Evolutionary conservation across 2,113 vertebrate species (phyloP).

Genomic region (Corythaixoides concolor): DNA sequence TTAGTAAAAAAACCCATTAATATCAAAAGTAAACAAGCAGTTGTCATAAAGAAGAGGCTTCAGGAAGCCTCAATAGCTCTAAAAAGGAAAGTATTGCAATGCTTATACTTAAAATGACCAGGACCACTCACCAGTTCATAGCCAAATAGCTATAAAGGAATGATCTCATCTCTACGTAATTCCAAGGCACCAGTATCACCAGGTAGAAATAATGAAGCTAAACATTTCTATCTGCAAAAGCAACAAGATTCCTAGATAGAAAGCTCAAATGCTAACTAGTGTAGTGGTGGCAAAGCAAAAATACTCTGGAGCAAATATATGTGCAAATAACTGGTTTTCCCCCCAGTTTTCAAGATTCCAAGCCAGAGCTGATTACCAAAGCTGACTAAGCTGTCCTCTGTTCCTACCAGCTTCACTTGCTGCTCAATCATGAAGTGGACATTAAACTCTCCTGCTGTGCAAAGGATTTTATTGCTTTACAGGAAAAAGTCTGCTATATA

Average conservation of each 20-base stretch:
- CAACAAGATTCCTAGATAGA: background rate
- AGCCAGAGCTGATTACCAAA: background rate
- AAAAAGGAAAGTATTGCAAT: background rate
- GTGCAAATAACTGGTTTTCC: background rate
- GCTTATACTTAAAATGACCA: background rate
- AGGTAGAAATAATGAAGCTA: background rate
- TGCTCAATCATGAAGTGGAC: background rate
- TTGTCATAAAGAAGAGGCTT: background rate
- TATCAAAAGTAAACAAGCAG: background rate
- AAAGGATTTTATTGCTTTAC: background rate
- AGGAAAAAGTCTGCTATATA: background rate
- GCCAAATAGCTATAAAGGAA: background rate
- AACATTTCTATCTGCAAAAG: background rate
- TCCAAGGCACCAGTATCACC: background rate
- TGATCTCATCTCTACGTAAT: background rate
- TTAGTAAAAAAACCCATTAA: background rate
- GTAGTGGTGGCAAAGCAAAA: background rate
- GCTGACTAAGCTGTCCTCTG: background rate
- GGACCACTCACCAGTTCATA: background rate
- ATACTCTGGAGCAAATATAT: background rate
- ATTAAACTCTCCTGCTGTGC: slow-evolving; percentile 10
- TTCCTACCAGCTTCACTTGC: background rate
- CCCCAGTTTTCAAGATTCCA: background rate
- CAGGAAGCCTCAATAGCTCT: background rate
- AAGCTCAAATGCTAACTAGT: background rate